Conservation (phyloP, 2,113 vertebrate species). For the Crotalus helleri region DNA sequence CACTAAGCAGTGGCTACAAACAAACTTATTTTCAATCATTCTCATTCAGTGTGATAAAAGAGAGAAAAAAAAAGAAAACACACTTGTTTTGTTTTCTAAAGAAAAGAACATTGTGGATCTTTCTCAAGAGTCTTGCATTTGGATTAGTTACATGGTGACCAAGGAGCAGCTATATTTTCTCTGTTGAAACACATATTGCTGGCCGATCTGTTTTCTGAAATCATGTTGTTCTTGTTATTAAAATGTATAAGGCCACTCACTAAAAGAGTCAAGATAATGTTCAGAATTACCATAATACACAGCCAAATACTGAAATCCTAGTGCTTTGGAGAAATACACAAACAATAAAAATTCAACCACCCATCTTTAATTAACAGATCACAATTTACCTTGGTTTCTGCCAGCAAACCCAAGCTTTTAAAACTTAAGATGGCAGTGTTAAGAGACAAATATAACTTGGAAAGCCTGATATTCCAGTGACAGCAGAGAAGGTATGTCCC, state of each 20-base stretch:
- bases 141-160: not conserved
- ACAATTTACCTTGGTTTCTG: not conserved
- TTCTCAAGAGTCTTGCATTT: not conserved
- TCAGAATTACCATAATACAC: not conserved
- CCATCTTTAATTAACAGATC: not conserved
- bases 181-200: not conserved
- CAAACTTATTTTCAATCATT: not conserved
- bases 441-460: not conserved
- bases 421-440: not conserved
- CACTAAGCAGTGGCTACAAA: not conserved
- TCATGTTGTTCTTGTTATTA: not conserved
- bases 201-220: not conserved
- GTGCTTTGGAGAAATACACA: not conserved
- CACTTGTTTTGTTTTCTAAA: not conserved
- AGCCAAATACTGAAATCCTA: not conserved
- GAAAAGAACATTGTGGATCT: not conserved
- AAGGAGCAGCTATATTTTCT: not conserved
- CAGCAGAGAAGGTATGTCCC: not conserved
- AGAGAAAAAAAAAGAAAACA: not conserved
- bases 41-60: not conserved
- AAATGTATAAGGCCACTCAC: not conserved
- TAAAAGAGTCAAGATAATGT: not conserved
- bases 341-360: not conserved
- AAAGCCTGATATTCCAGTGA: not conserved
- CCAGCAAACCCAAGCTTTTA: not conserved